A percentile compares a stretch with the other conserved stretches of the same genome.
These are phyloP conservation scores for Phaedon cochleariae DNA, from an alignment of 2,888 invertebrate genomes.

Conservation along the genomic window DNA sequence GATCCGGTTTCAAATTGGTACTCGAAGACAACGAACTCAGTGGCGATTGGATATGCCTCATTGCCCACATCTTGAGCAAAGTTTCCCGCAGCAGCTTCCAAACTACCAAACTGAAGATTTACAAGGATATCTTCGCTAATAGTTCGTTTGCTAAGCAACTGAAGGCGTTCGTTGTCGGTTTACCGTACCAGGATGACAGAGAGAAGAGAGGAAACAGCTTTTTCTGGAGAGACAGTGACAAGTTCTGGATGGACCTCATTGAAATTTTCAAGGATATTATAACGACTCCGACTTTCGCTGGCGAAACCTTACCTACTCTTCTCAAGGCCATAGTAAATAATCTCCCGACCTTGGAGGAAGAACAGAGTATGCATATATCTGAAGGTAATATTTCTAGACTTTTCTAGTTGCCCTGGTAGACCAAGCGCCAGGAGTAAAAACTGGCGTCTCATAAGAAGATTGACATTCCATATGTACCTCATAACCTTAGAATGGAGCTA, in stretches of 20 bases:
- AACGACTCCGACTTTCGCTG: neutral
- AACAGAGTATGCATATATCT: neutral
- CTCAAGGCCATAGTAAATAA: neutral
- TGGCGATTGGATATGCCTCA: constrained; percentile 4
- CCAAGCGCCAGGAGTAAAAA: too few relatives aligned
- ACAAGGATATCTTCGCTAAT: neutral
- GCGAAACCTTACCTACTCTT: neutral
- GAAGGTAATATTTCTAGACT: too few relatives aligned
- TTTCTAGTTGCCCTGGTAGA: too few relatives aligned
- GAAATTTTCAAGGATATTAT: constrained; percentile 1
- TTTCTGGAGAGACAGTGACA: neutral
- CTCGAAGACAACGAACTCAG: neutral
- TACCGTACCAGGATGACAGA: neutral
- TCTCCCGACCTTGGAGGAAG: neutral
- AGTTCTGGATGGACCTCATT: constrained; percentile 1
- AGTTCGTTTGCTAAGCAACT: neutral
- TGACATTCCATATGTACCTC: too few relatives aligned
- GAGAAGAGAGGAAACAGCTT: neutral
- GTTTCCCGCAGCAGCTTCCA: neutral
- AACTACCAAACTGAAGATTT: neutral
- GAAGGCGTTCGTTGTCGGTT: neutral
- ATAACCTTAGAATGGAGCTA: too few relatives aligned
- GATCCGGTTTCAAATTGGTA: neutral
- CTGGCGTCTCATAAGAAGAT: too few relatives aligned
- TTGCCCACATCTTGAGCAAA: neutral